A percentile compares a stretch with the other conserved stretches of the same genome.
These are phyloP conservation scores for Indicator maculatus DNA, from an alignment of 2,113 vertebrate genomes.

Conservation along the genomic window DNA sequence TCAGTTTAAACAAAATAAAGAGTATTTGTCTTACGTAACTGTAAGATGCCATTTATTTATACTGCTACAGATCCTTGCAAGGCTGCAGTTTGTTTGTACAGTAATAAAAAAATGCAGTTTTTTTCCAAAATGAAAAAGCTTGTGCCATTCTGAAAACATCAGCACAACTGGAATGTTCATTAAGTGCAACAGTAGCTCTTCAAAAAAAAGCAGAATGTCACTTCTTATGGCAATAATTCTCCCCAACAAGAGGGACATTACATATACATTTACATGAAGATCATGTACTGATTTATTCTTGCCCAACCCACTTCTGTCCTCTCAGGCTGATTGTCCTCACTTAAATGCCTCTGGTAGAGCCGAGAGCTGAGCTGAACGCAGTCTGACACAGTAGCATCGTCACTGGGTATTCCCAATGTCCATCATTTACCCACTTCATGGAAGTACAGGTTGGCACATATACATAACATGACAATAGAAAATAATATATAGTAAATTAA, in stretches of 20 bases:
- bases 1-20: constrained; percentile 82
- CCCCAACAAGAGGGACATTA: constrained; percentile 71
- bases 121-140: constrained; percentile 76
- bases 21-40: constrained; percentile 81
- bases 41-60: constrained; percentile 75
- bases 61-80: constrained; percentile 71
- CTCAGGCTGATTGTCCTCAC: constrained; percentile 12
- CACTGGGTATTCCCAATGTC: not conserved
- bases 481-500: constrained; percentile 95
- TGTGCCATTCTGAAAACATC: constrained; percentile 72
- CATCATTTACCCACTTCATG: constrained; percentile 88
- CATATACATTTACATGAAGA: constrained; percentile 72
- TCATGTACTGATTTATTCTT: constrained; percentile 66
- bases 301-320: constrained; percentile 33
- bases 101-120: constrained; percentile 71
- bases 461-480: constrained; percentile 93
- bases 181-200: constrained; percentile 71
- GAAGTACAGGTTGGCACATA: constrained; percentile 99
- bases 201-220: constrained; percentile 76
- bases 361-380: constrained; percentile 55
- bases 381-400: not conserved
- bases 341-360: not conserved
- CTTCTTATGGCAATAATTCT: constrained; percentile 66
- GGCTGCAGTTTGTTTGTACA: constrained; percentile 71
- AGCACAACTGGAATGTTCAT: constrained; percentile 75